Evolutionary conservation across 1,140 invertebrate genomes (phyloP), one percentile per base, ranked within the genome.

Genomic region (Diachasma alloeum): DNA sequence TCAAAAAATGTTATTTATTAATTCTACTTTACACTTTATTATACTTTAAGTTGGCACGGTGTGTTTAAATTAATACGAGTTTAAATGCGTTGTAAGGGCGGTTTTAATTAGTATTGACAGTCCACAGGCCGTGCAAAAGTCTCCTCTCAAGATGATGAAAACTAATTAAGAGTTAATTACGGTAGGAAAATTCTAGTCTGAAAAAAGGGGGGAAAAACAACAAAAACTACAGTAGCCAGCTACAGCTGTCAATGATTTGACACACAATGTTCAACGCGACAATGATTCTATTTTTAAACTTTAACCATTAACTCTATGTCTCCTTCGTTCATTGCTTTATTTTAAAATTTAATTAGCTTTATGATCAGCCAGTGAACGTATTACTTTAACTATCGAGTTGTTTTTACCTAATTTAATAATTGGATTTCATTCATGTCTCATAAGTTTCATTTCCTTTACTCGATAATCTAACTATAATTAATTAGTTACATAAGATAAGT

Each of bases 391-490:
- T 42, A 70, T 70, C 67, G 36, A 26, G 59, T 63, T 70, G 42
- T 39, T 70, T 68, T 13, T 42, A 37, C n/a, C 67, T 39, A 70
- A 42, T 70, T 71, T 44, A 53, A 48, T 53, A 46, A 71, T 71
- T 71, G n/a, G 26, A 46, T 68, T 68, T 74, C 63, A n/a, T 31
- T 46, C 73, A 15, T 63, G 17, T 66, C 39, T 66, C 53, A 59
- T 63, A 36, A 42, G 19, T 74, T 67, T 67, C 31, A 31, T 6
- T 56, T 46, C 42, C 36, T 11, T 72, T 26, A 71, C 53, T 66
- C 37, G 59, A 74, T 74, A 44, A 67, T 42, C 59, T 74, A 48
- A 74, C 39, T 74, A 74, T 48, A 73, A 73, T 74, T 74, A 74
- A 74, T 72, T 72, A 72, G 31, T 72, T 72, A 72, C 63, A 74